A percentile compares a stretch with the other conserved stretches of the same genome.
Conservation (phyloP, 1,140 invertebrate genomes). For the Saxidomus purpurata region DNA sequence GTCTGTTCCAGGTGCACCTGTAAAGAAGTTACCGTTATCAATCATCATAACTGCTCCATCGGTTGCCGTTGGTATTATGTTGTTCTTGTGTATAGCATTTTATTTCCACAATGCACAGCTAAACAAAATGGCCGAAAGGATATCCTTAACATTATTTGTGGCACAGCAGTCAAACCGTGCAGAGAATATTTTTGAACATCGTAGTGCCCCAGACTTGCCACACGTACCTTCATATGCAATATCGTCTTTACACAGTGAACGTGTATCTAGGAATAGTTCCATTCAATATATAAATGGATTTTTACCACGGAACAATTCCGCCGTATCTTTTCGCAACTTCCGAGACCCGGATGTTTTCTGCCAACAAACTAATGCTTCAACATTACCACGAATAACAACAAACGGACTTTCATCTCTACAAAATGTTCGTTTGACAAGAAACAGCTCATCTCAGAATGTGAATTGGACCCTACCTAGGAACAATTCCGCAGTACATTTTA, state of each 20-base stretch:
- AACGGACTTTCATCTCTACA: not conserved
- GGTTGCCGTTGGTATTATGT: conserved; percentile 21
- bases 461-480: not conserved
- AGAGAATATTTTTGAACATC: not conserved
- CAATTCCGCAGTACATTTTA: not conserved
- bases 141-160: conserved; percentile 27
- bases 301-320: not conserved
- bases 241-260: not conserved
- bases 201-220: not conserved
- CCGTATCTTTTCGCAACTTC: not conserved
- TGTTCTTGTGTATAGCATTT: conserved; percentile 42
- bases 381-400: not conserved
- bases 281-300: not conserved
- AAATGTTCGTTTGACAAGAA: not conserved
- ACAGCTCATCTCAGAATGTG: not conserved
- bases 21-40: conserved; percentile 9
- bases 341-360: not conserved
- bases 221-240: not conserved
- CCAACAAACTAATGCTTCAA: not conserved
- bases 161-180: not conserved
- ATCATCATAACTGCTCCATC: conserved; percentile 30
- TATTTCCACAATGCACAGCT: conserved; percentile 47
- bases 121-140: conserved; percentile 12
- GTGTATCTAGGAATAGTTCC: not conserved
- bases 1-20: not conserved